Percentiles rank a stretch among this genome's conserved stretches.
Evolutionary conservation across 2,797 vertebrate genomes (phyloP).

Genomic region (Thripadectes ignobilis): DNA sequence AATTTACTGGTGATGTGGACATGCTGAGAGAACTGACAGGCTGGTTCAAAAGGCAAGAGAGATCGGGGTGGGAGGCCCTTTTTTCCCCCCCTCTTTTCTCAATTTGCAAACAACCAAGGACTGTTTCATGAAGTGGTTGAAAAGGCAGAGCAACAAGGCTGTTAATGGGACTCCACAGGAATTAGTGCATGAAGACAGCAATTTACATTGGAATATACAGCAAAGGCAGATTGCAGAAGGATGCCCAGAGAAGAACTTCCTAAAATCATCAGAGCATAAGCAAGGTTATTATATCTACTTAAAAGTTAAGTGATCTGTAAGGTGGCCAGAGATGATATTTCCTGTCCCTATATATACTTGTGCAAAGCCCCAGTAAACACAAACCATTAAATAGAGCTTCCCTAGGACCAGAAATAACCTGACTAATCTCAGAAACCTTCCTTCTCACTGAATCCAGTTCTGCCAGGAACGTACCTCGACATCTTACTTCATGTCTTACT

Average conservation of each 20-base stretch:
- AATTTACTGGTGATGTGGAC: not conserved
- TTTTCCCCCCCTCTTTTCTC: not conserved
- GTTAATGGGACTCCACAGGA: not conserved
- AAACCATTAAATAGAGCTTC: not conserved
- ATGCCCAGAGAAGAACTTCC: not conserved
- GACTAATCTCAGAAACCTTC: not conserved
- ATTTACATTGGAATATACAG: not conserved
- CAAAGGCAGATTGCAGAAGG: not conserved
- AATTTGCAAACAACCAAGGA: not conserved
- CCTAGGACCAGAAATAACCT: not conserved
- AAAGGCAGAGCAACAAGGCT: not conserved
- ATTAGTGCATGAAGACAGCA: not conserved
- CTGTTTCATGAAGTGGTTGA: not conserved
- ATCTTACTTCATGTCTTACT: fast-evolving
- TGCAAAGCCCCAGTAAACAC: not conserved
- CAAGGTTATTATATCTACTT: slow-evolving; percentile 36
- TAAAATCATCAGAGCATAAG: slow-evolving; percentile 20
- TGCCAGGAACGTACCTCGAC: fast-evolving
- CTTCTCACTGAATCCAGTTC: not conserved
- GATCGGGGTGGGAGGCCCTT: fast-evolving
- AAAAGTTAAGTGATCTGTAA: slow-evolving; percentile 34
- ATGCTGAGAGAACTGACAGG: not conserved
- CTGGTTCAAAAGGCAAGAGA: not conserved
- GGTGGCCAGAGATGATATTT: slow-evolving; percentile 4
- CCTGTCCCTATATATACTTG: not conserved